These are phyloP conservation scores for Macrotis lagotis DNA, from an alignment of 2,113 vertebrate genomes.

Conservation along the genomic window DNA sequence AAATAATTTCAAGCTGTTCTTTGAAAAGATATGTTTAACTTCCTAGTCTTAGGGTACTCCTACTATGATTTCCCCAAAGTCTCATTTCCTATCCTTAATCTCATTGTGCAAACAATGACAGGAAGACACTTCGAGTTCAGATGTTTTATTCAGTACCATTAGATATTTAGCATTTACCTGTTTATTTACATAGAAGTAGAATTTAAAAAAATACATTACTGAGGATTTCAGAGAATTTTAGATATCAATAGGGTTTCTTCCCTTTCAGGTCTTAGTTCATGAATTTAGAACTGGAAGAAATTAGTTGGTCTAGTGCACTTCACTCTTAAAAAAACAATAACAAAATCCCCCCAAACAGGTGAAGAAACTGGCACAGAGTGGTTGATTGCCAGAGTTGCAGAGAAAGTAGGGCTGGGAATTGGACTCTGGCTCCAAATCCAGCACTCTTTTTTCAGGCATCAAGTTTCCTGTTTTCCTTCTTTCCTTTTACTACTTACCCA, in stretches of 20 bases:
- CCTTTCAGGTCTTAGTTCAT: not conserved
- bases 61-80: not conserved
- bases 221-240: not conserved
- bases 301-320: not conserved
- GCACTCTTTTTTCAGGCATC: not conserved
- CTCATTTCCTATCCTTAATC: rapidly evolving
- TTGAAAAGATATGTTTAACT: constrained; percentile 14
- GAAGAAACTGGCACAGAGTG: not conserved
- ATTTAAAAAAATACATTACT: not conserved
- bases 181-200: not conserved
- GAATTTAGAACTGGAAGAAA: not conserved
- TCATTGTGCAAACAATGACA: not conserved
- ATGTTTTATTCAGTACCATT: not conserved
- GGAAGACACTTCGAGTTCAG: rapidly evolving
- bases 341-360: not conserved
- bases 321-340: not conserved
- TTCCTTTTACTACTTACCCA: not conserved
- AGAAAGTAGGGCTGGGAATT: not conserved
- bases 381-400: not conserved
- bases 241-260: not conserved
- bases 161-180: rapidly evolving
- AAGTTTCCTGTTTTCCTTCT: not conserved
- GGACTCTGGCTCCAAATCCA: not conserved
- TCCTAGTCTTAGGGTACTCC: not conserved
- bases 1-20: not conserved